Evolutionary conservation across 2,888 invertebrate genomes (phyloP).

Genomic region (Hyles lineata): DNA sequence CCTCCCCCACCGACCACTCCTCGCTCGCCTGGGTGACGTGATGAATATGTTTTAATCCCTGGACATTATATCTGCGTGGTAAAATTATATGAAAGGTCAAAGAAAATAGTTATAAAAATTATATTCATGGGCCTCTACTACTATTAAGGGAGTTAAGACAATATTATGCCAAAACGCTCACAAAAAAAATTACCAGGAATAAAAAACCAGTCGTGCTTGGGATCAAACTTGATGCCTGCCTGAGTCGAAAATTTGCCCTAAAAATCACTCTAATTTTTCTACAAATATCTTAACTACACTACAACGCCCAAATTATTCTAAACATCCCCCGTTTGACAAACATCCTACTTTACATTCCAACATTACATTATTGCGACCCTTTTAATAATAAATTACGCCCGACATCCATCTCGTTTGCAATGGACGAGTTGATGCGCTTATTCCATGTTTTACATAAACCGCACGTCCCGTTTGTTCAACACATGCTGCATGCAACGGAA

Average conservation of each 20-base stretch:
- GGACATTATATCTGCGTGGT: not conserved
- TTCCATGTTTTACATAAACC: slow-evolving; percentile 15
- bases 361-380: not conserved
- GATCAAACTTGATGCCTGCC: too few species aligned
- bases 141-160: too few species aligned
- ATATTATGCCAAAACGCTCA: too few species aligned
- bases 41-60: not conserved
- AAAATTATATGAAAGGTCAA: not conserved
- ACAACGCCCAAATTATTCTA: too few species aligned
- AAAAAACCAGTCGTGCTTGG: too few species aligned
- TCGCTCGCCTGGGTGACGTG: not conserved
- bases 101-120: not conserved
- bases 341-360: not conserved
- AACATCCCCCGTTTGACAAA: too few species aligned
- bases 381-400: not conserved
- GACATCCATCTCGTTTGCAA: not conserved
- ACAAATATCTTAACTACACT: too few species aligned
- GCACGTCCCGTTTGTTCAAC: not conserved
- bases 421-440: not conserved
- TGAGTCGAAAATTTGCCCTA: too few species aligned
- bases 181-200: too few species aligned
- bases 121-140: too few species aligned
- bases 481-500: slow-evolving; percentile 17
- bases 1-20: not conserved
- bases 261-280: too few species aligned